Evolutionary conservation across 2,113 vertebrate species (phyloP).

Genomic region (Morone chrysops): DNA sequence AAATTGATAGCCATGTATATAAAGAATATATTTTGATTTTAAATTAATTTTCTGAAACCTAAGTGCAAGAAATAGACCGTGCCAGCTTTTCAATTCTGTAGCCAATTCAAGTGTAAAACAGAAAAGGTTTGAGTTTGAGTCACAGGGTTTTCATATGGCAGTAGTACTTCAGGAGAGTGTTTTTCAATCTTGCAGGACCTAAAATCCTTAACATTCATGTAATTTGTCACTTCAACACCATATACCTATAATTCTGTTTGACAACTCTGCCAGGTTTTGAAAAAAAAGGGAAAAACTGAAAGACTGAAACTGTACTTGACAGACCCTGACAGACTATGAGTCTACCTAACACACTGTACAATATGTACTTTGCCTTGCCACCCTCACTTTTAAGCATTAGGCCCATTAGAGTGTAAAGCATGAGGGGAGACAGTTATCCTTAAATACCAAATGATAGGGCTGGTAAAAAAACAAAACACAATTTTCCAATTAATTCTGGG

Average conservation of each 20-base stretch:
- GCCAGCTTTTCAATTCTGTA: conserved; percentile 14
- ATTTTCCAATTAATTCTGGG: background rate
- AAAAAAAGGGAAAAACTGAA: background rate
- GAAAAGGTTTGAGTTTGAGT: conserved; percentile 10
- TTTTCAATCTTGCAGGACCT: background rate
- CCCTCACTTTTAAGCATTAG: conserved; percentile 7
- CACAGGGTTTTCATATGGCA: background rate
- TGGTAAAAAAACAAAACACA: background rate
- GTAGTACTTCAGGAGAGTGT: background rate
- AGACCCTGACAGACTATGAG: conserved; percentile 35
- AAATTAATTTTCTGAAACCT: conserved; percentile 29
- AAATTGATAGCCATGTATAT: conserved; percentile 39
- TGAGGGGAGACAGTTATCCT: background rate
- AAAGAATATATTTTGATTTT: conserved; percentile 24
- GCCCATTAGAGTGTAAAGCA: conserved; percentile 2
- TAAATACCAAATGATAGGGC: background rate
- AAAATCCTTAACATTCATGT: background rate
- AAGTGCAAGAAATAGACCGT: background rate
- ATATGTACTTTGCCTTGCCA: conserved; percentile 14
- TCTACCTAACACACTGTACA: background rate
- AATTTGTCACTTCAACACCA: background rate
- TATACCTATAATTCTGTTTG: background rate
- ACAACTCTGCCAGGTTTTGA: background rate
- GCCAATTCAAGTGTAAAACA: conserved; percentile 24
- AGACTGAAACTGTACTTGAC: conserved; percentile 29